Base-by-base conservation (phyloP, 2,888 invertebrate species). In the Sialis fuliginosa region DNA sequence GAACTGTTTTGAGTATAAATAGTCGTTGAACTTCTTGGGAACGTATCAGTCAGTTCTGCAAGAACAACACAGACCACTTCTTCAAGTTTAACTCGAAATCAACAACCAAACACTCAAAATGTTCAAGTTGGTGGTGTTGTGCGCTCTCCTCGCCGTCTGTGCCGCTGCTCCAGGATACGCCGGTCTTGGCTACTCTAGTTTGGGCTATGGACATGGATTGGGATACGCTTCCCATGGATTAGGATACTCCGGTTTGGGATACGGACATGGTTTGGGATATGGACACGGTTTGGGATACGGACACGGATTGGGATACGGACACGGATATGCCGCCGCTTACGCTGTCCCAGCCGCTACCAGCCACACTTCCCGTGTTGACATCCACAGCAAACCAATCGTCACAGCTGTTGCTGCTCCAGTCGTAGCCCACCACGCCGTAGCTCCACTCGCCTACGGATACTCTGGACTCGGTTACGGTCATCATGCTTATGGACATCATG, bases 51-150 rank as follows among this genome's bases (percentile, higher is more conserved):
- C 22, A 22, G 22, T 22, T 22, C 22, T 22, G 22, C 22, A 10
- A 37, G 12, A 37, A 10, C 37, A 37, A 37, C 37, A 37, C 37
- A 37, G 37, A 37, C 37, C 37, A 37, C 37, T 37, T 37, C 22
- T 22, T 22, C 22, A 22, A 22, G 22, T 22, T 22, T 22, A 22
- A 22, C 22, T 37, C 37, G 37, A 37, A 10, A 10, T 37, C 37
- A 37, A 37, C 37, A 22, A 22, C 22, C 22, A 22, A 22, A 22
- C 22, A 22, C 22, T 45, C 39, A 45, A 45, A 44, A 72, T 72
- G 72, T 70, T 70, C 57, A 70, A 68, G 68, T 60, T 71, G 75
- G 73, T 75, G 71, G 75, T 74, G 66, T 74, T 77, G 63, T 72
- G 72, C 65, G 73, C 74, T 66, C 64, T 77, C 53, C 64, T 71